Evolutionary conservation across 2,888 invertebrate species (phyloP), one percentile per base, ranked within the genome.

Genomic region (Phyto melanocephala): DNA sequence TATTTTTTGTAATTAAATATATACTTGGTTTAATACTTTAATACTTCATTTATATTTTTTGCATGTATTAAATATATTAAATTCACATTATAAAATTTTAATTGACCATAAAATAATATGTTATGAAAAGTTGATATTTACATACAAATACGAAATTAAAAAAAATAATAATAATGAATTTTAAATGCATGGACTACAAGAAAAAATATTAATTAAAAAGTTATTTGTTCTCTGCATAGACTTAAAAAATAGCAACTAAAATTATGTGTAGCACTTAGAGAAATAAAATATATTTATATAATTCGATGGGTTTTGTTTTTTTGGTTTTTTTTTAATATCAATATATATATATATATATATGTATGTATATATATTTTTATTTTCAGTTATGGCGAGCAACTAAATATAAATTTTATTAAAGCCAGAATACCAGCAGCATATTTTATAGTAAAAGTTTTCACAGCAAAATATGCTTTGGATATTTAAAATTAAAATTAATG

Each of bases 31-130:
- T 67, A 65, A 67, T 82, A 62, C 33, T 58, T 60, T 42, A 78
- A 74, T 81, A 78, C 76, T 65, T 62, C 10, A 47, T 67, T 52
- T 52, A 42, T n/a, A n/a, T 42, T 52, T 28, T 40, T 47, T 37
- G 60, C 63, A 45, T 67, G 37, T 77, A 68, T 80, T 71, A 54
- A 28, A 35, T 70, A 70, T 50, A 42, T 40, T 52, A 63, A 60
- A 35, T 79, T 63, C 8, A 52, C 11, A n/a, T 72, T 13, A 74
- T 58, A 60, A 62, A 80, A 56, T 47, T 20, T 35, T 81, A 83
- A 83, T 83, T 83, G 83, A 83, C 83, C 22, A 63, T 70, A 62
- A 83, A 75, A 81, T 60, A 74, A 83, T 77, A 75, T 71, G 47
- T 71, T 47, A 40, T 50, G 70, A 75, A 84, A 65, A 62, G 10